Conservation (phyloP, 2,113 vertebrate genomes). For the Rhabdomys dilectus region DNA sequence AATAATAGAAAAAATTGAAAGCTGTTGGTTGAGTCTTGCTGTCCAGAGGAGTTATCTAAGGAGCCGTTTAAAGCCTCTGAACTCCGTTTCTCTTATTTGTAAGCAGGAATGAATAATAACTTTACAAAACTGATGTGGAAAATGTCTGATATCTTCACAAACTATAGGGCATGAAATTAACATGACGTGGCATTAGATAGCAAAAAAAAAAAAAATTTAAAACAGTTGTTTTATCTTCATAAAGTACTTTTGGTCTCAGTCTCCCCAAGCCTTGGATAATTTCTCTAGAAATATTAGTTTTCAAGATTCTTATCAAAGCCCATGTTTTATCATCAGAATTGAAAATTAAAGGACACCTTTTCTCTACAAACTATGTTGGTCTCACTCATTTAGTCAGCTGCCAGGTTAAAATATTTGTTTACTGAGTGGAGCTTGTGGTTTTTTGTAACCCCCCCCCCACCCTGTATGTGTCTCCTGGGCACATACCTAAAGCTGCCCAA, state of each 20-base stretch:
- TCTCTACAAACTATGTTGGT: not conserved
- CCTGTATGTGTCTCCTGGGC: not conserved
- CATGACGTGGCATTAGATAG: not conserved
- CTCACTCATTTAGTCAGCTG: not conserved
- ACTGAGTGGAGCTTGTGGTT: conserved; percentile 4
- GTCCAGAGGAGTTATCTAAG: not conserved
- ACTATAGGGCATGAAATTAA: not conserved
- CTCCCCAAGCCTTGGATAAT: conserved; percentile 2
- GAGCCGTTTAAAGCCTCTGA: conserved; percentile 9
- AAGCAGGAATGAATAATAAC: not conserved
- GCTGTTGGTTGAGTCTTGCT: not conserved
- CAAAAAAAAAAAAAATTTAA: too few relatives aligned
- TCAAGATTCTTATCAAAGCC: conserved; percentile 44
- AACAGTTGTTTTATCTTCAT: conserved; percentile 52
- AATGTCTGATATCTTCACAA: not conserved
- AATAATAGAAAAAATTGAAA: conserved; percentile 42
- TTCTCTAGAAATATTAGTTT: conserved; percentile 54
- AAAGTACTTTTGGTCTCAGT: not conserved
- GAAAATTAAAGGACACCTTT: conserved; percentile 34
- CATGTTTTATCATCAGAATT: conserved; percentile 60
- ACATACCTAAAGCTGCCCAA: not conserved
- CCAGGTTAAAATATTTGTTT: conserved; percentile 17
- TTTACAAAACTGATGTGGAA: not conserved
- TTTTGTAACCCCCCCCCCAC: accelerated
- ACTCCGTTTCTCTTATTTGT: not conserved